Evolutionary conservation across 2,113 vertebrate species (phyloP), one percentile per base, ranked within the genome.

Genomic region (Saguinus midas): DNA sequence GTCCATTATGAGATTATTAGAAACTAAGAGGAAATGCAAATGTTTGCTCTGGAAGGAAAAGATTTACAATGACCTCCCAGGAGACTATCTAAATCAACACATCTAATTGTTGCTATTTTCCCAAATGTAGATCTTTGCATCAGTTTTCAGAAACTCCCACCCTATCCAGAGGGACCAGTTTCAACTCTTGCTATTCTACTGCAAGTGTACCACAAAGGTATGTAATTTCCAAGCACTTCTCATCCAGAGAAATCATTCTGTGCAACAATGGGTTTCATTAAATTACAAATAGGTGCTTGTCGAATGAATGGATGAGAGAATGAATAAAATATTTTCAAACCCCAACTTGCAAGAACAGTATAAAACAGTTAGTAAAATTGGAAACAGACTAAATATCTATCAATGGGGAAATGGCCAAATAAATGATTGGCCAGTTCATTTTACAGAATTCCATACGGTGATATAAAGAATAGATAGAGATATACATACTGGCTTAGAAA

Each of bases 151-250:
- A 98, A 97, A 97, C 94, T 91, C 97, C 98, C 1, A 29, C 91
- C 66, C 96, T 98, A 55, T 98, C 98, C 96, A 98, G 98, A 97
- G 98, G 98, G 98, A 98, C 98, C 92, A 99, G 98, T 87, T 61
- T 98, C 50, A 97, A 94, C 92, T 99, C 99, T 20, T 97, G 97
- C 55, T 55, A 93, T 50, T 98, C 64, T 3, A 89, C 92, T 37
- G 66, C 92, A 55, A 98, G 96, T 97, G 92, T 87, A 57, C 97
- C 98, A 17, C 98, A 97, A 95, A 99, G 98, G 98, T 99, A 97
- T 78, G 98, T 97, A 80, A 52, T 23, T 92, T 89, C 52, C 64
- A 61, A n/a, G 9, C 52, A 37, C 70, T 81, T 40, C 27, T 29
- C n/a, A 72, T 25, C 82, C 50, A 73, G 70, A 93, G 66, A 94